A percentile compares a stretch with the other conserved stretches of the same genome.
These are phyloP conservation scores for Labroides dimidiatus DNA, from an alignment of 2,797 vertebrate species.

Conservation along the genomic window DNA sequence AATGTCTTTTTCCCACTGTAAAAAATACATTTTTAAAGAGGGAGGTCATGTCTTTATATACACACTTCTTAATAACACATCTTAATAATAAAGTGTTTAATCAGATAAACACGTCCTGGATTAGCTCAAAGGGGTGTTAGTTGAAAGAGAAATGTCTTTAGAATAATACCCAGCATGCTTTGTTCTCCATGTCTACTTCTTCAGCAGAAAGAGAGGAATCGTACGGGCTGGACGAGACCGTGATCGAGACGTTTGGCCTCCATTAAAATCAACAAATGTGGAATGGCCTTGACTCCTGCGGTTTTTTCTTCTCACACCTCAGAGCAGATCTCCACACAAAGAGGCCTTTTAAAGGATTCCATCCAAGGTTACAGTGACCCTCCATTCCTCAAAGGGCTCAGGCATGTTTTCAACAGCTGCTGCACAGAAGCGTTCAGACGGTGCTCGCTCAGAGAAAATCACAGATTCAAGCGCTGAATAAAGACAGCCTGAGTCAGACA, in stretches of 20 bases:
- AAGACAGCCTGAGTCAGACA: no score
- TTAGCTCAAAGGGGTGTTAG: no score
- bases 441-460: conserved; percentile 40
- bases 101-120: no score
- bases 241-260: conserved; percentile 50
- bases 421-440: conserved; percentile 34
- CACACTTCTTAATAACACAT: no score
- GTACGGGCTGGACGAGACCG: conserved; percentile 48
- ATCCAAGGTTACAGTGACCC: conserved; percentile 64
- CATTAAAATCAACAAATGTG: conserved; percentile 71
- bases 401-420: conserved; percentile 22
- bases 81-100: no score
- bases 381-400: conserved; percentile 25
- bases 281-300: conserved; percentile 40
- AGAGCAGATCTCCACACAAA: conserved; percentile 56
- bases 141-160: no score
- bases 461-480: conserved; percentile 34
- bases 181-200: conserved; percentile 13
- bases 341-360: conserved; percentile 51
- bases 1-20: no score
- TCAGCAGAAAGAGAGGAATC: neutral
- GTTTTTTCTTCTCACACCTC: conserved; percentile 45
- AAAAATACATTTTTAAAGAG: no score
- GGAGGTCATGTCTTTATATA: no score
- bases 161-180: neutral